Conservation (phyloP, 2,113 vertebrate genomes). For the Sakesphorus luctuosus region DNA sequence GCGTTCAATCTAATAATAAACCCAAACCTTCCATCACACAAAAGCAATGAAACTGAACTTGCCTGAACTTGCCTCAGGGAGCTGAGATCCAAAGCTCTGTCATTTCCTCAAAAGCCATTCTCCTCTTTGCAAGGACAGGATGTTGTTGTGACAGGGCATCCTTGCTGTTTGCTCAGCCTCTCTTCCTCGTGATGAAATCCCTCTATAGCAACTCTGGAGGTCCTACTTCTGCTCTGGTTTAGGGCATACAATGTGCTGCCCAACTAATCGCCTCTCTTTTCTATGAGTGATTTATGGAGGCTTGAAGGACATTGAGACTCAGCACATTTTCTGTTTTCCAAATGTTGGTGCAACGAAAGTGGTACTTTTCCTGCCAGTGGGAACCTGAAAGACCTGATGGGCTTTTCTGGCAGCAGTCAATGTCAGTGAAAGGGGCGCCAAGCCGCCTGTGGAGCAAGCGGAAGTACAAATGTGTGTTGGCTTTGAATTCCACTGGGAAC, state of each 20-base stretch:
- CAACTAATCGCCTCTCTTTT: conserved; percentile 32
- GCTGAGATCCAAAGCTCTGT: conserved; percentile 64
- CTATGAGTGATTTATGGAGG: conserved; percentile 63
- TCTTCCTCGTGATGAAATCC: conserved; percentile 50
- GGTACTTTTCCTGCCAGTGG: conserved; percentile 34
- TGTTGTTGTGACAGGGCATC: conserved; percentile 57
- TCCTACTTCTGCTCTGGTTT: conserved; percentile 33
- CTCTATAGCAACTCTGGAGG: conserved; percentile 65
- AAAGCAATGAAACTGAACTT: conserved; percentile 65
- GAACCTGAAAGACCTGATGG: conserved; percentile 51
- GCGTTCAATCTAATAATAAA: conserved; percentile 59
- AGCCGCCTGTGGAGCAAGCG: not conserved
- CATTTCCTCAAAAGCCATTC: conserved; percentile 64
- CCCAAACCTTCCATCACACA: conserved; percentile 20
- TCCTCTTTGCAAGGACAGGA: conserved; percentile 61
- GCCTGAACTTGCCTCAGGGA: conserved; percentile 53
- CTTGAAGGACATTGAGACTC: conserved; percentile 27
- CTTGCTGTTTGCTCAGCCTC: conserved; percentile 48
- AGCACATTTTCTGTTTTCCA: conserved; percentile 38
- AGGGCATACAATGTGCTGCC: conserved; percentile 32
- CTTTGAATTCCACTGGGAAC: conserved; percentile 28
- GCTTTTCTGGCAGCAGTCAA: conserved; percentile 24
- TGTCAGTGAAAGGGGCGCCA: not conserved
- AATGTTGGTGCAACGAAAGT: not conserved
- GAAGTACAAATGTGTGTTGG: not conserved